Evolutionary conservation across 2,797 vertebrate genomes (phyloP), one percentile per base, ranked within the genome.

Genomic region (Silurus aristotelis): DNA sequence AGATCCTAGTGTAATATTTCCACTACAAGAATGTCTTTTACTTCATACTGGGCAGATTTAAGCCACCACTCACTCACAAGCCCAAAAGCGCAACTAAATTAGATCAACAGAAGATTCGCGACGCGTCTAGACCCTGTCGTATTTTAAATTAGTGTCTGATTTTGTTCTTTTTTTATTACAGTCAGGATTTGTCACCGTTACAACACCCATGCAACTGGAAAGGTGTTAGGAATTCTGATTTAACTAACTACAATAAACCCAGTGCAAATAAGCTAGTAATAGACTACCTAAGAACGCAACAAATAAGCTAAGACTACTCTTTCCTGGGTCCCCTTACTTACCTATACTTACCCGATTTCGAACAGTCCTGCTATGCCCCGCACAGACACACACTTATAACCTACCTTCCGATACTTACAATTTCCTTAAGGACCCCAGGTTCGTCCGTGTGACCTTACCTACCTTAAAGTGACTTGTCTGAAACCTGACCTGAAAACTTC

Each of bases 391-490:
- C 94, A 95, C 79, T 85, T 20, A 89, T 58, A 88, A 94, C 95
- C 90, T 89, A 96, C 95, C 95, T 92, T 91, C 75, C 6, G 22
- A 89, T 95, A 95, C 95, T 95, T 91, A 95, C 94, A 82, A 80
- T 87, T 31, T 93, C 93, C 94, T 82, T 0, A n/a, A 89, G 84
- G 89, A 86, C 86, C 63, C 71, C 66, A 38, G 63, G 88, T 27
- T 73, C 6, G 79, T 83, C 63, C 89, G 63, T 83, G 84, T 63
- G 89, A 94, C 94, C 91, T 66, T 85, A 95, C 95, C 91, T 95
- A 96, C 94, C 95, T 95, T 92, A n/a, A 5, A 14, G 64, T 88
- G 87, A 83, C 86, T 89, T 87, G 38, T 78, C 27, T 76, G 89
- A 38, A 17, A 84, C 88, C 85, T 81, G 86, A 85, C 71, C 96